These are phyloP conservation scores for Protobothrops mucrosquamatus DNA, from an alignment of 2,113 vertebrate genomes.

Conservation along the genomic window DNA sequence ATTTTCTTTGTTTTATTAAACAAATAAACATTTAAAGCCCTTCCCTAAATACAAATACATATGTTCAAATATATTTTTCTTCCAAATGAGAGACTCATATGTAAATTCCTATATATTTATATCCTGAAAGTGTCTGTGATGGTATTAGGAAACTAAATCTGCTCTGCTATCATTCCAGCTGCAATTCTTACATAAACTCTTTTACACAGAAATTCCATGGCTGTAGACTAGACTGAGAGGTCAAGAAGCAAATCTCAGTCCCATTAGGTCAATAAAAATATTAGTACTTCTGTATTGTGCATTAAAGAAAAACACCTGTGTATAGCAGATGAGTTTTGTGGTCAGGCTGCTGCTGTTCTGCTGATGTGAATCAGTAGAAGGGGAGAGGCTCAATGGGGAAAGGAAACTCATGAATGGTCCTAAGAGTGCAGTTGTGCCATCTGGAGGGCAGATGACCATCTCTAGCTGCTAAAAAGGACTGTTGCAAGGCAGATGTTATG, in stretches of 20 bases:
- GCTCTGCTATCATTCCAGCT: neutral
- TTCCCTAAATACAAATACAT: neutral
- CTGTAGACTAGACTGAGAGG: neutral
- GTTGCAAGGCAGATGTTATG: neutral
- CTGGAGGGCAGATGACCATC: neutral
- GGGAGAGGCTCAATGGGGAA: neutral
- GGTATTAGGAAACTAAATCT: neutral
- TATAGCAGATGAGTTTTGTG: neutral
- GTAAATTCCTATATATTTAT: neutral
- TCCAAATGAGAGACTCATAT: neutral
- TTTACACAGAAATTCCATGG: neutral
- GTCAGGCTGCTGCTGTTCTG: neutral
- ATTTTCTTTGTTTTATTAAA: neutral
- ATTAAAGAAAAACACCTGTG: neutral
- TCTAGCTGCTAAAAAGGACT: neutral
- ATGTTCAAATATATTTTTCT: neutral
- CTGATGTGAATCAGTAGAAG: neutral
- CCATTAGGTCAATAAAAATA: neutral
- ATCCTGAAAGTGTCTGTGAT: neutral
- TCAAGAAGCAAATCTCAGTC: neutral
- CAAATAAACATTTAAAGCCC: neutral
- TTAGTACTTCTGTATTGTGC: neutral
- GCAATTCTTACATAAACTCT: neutral
- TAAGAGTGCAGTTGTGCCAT: neutral
- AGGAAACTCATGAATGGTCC: neutral